Evolutionary conservation across 1,140 invertebrate species (phyloP).

Genomic region (Drosophila nigrodunni): DNA sequence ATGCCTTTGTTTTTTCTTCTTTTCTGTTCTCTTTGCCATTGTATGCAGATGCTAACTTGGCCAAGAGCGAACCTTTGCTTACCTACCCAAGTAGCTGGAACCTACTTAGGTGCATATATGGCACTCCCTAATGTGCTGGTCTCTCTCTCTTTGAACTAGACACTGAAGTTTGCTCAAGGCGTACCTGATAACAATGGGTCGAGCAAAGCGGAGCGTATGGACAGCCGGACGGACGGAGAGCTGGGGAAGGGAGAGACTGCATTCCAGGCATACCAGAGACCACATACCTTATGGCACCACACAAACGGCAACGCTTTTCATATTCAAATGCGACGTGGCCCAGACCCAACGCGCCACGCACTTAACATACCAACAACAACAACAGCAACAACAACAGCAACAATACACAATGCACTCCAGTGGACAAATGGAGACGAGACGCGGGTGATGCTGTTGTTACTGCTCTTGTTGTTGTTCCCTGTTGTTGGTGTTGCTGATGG

Average conservation of each 20-base stretch:
- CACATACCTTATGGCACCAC: constrained; percentile 58
- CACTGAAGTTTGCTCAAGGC: constrained; percentile 20
- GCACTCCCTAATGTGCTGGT: constrained; percentile 39
- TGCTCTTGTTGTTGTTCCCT: constrained; percentile 10
- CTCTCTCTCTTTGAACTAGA: not conserved
- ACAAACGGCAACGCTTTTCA: constrained; percentile 60
- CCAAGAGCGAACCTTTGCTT: constrained; percentile 1
- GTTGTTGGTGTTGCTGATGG: constrained; percentile 25
- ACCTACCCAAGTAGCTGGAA: constrained; percentile 1
- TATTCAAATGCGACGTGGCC: constrained; percentile 73
- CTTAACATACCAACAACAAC: constrained; percentile 75
- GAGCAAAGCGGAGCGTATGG: constrained; percentile 28
- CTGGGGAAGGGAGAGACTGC: constrained; percentile 39
- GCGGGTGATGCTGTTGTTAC: constrained; percentile 31
- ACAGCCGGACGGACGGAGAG: not conserved
- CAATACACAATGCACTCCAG: constrained; percentile 54
- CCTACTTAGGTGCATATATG: not conserved
- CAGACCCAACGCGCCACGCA: constrained; percentile 55
- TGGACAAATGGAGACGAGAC: constrained; percentile 49
- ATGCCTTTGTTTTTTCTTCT: constrained; percentile 46
- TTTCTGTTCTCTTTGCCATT: constrained; percentile 30
- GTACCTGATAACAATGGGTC: constrained; percentile 64
- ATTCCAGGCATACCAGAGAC: constrained; percentile 67
- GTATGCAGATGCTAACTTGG: constrained; percentile 63
- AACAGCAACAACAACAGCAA: constrained; percentile 18